Evolutionary conservation across 2,797 vertebrate species (phyloP).

Genomic region (Chloroceryle amazona): DNA sequence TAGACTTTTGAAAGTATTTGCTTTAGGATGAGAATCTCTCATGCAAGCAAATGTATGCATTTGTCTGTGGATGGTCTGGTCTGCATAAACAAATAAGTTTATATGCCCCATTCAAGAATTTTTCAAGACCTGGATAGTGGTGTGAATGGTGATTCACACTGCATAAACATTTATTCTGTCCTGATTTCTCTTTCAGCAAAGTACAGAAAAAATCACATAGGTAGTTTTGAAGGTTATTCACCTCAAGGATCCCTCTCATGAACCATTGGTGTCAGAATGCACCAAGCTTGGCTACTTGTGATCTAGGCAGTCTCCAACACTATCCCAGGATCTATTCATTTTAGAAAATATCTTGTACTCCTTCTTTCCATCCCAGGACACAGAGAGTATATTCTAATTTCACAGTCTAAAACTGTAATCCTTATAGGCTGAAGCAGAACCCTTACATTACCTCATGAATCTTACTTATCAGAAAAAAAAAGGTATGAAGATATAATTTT

Average conservation of each 20-base stretch:
- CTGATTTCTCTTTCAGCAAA: background rate
- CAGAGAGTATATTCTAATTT: background rate
- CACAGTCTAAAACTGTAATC: background rate
- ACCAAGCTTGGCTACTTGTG: background rate
- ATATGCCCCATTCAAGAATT: background rate
- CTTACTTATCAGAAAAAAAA: background rate
- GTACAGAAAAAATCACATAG: accelerated
- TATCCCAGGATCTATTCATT: background rate
- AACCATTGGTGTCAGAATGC: accelerated
- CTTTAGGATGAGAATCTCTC: background rate
- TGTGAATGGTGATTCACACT: no score
- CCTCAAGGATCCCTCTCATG: background rate
- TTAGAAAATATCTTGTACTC: background rate
- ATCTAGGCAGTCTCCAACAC: background rate
- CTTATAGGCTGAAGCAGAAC: background rate
- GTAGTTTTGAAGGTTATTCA: background rate
- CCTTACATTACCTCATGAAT: background rate
- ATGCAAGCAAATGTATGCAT: background rate
- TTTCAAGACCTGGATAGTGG: background rate
- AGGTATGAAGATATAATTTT: background rate
- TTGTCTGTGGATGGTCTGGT: background rate
- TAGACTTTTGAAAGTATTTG: background rate
- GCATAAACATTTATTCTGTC: background rate
- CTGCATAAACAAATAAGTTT: background rate
- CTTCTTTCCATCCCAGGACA: background rate